Evolutionary conservation across 2,797 vertebrate species (phyloP), one percentile per base, ranked within the genome.

Genomic region (Liparis tanakae): DNA sequence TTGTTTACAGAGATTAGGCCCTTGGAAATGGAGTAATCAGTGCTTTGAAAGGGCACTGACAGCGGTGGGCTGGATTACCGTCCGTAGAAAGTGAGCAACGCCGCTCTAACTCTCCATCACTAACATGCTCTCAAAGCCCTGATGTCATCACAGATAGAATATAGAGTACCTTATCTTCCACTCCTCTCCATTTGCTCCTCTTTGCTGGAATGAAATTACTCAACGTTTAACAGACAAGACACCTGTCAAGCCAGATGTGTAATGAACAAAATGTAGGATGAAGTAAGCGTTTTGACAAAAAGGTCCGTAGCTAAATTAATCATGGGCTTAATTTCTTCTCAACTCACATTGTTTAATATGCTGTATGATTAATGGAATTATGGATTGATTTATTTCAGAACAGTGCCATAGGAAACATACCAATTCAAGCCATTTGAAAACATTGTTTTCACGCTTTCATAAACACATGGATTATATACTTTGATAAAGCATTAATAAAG

Each of bases 281-380:
- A 98, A 96, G 95, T 96, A 95, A 97, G 95, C 87, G 78, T 94
- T 95, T 95, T 96, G 93, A 96, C 92, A 93, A 93, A 94, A 96
- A 94, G 92, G 91, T 94, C 92, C 71, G 82, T 90, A 93, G 94
- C 96, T 93, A 96, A 93, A 95, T 95, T 95, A 95, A 96, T 97
- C 95, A 95, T 69, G 85, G 77, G 81, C 94, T 91, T 95, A 83
- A 91, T 94, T 93, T 92, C 92, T 91, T 91, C 88, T 50, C 86
- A 82, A 89, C 89, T 84, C 81, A 48, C 81, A 83, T 94, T 91
- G 88, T 92, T 91, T 91, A 90, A 88, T 85, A 81, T 61, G 81
- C 78, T 68, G 79, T 91, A 83, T 94, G 88, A 89, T 91, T 91
- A 84, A 91, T 89, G 85, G 85, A 78, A 81, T 78, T 72, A 55